A percentile compares a stretch with the other conserved stretches of the same genome.
These are phyloP conservation scores for Ceratothoa steindachneri DNA, from an alignment of 2,888 invertebrate species.

Conservation along the genomic window DNA sequence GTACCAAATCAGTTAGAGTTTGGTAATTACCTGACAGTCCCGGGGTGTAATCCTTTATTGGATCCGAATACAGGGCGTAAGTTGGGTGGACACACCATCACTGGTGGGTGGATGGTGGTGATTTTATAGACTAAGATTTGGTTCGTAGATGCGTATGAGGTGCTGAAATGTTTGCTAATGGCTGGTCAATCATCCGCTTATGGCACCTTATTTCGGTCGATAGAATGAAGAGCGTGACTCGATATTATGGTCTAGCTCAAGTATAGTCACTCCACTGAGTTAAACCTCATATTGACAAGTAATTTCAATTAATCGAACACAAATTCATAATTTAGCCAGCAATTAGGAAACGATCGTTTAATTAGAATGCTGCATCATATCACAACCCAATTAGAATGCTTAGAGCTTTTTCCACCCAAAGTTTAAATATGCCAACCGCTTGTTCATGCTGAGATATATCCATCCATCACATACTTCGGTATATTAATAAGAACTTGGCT, in stretches of 20 bases:
- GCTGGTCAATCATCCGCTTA: background rate
- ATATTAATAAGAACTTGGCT: too few relatives aligned
- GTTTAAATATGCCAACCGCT: background rate
- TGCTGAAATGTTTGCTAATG: background rate
- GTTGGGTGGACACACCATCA: background rate
- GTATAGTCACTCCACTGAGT: too few relatives aligned
- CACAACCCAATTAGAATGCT: background rate
- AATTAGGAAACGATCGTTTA: background rate
- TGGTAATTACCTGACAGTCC: conserved; percentile 7
- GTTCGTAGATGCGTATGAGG: background rate
- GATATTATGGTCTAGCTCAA: too few relatives aligned
- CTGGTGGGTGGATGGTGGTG: conserved; percentile 1
- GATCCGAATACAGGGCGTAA: conserved; percentile 1
- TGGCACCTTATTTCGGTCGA: background rate
- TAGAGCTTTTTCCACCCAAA: background rate
- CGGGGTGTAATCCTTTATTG: background rate
- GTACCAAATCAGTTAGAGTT: conserved; percentile 10
- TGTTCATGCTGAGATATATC: background rate
- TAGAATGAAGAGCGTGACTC: too few relatives aligned
- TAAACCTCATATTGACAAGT: too few relatives aligned
- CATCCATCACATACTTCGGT: too few relatives aligned
- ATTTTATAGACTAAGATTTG: background rate
- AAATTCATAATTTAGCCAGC: background rate
- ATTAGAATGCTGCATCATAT: background rate
- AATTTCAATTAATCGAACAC: too few relatives aligned